Evolutionary conservation across 2,888 invertebrate species (phyloP), one percentile per base, ranked within the genome.

Genomic region (Abscondita cerata): DNA sequence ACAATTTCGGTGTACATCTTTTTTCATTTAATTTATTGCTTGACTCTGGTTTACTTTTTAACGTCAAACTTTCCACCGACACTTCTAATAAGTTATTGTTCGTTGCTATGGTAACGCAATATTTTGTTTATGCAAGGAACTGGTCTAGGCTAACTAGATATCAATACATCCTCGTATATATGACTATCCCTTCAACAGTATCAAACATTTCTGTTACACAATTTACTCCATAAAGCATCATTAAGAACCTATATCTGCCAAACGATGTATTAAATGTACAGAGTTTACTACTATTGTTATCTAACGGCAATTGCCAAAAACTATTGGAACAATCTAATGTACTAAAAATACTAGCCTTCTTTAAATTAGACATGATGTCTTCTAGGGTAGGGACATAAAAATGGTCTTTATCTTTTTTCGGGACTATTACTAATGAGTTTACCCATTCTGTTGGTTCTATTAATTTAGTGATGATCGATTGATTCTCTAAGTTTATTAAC

Each of bases 191-290:
- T n/a, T n/a, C n/a, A n/a, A 36, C 36, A 2, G n/a, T 36, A 6
- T 61, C 54, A 40, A 66, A 66, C 1, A 66, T 53, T 48, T 66
- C 61, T 13, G 44, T 47, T 1, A 64, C 66, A 25, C 34, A 53
- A 36, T 55, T 64, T 15, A 66, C 44, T n/a, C 75, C 75, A 61
- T 73, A 76, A 62, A 74, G 67, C 9, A 76, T 34, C 20, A 61
- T 58, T 25, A 55, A 50, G 55, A 66, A 66, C 18, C 47, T 50
- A 47, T 58, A 64, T 1, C 55, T 47, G 11, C 64, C 66, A 52
- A 54, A 66, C 9, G 64, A 59, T 31, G 70, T 70, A 2, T 55
- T 46, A 44, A 72, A 68, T 12, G 64, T 65, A 13, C 66, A 67
- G 33, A 68, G 44, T 38, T 69, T 67, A 25, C 56, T 57, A 44